Conservation (phyloP, 1,140 invertebrate genomes). For the Brachionus asplanchnoidis region DNA sequence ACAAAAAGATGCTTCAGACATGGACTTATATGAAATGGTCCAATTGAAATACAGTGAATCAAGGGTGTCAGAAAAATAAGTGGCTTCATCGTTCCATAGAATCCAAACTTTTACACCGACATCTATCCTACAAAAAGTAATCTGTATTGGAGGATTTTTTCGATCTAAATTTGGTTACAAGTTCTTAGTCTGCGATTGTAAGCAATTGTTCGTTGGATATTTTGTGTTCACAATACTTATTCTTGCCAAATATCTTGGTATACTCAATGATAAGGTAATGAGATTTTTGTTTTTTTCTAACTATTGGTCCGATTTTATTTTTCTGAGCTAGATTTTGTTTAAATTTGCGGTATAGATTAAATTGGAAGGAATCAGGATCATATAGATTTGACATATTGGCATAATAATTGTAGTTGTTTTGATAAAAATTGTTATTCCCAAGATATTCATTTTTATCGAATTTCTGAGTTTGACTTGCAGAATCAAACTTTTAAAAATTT, state of each 20-base stretch:
- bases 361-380: too few species aligned
- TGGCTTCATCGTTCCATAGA: slow-evolving; percentile 29
- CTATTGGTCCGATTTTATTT: too few species aligned
- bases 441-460: too few species aligned
- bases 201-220: background rate
- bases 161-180: background rate
- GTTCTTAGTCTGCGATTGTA: background rate
- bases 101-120: slow-evolving; percentile 23
- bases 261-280: background rate
- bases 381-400: too few species aligned
- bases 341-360: too few species aligned
- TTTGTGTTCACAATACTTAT: background rate
- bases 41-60: slow-evolving; percentile 7
- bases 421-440: too few species aligned
- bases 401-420: too few species aligned
- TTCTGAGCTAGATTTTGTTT: too few species aligned
- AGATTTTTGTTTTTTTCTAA: too few species aligned
- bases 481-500: too few species aligned
- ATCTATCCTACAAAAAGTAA: background rate
- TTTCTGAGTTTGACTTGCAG: too few species aligned
- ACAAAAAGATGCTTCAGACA: slow-evolving; percentile 9
- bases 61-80: background rate
- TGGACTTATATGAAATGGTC: background rate
- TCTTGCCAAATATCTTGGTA: background rate
- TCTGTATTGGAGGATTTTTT: background rate